Conservation (phyloP, 1,140 invertebrate genomes). For the Listronotus oregonensis region DNA sequence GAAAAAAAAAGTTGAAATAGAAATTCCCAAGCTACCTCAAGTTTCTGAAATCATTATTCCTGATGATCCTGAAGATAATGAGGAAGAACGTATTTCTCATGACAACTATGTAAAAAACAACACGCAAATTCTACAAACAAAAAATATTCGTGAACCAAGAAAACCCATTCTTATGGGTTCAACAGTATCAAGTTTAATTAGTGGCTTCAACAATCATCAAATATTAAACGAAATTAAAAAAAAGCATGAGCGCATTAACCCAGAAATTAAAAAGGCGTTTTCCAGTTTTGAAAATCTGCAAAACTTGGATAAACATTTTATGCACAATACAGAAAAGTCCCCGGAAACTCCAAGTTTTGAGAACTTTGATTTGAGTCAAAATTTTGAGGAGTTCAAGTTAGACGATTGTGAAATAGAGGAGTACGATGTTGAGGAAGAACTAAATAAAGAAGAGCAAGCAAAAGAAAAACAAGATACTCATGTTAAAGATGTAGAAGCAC, state of each 20-base stretch:
- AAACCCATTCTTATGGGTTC: constrained; percentile 59
- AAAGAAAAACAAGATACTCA: constrained; percentile 41
- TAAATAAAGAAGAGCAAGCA: constrained; percentile 35
- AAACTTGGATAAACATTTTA: constrained; percentile 50
- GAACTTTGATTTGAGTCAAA: constrained; percentile 72
- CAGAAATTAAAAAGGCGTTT: constrained; percentile 45
- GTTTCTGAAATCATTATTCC: constrained; percentile 67
- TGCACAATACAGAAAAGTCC: constrained; percentile 45
- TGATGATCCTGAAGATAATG: constrained; percentile 59
- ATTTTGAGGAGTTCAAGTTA: constrained; percentile 80
- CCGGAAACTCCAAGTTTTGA: constrained; percentile 47
- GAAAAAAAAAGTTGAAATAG: constrained; percentile 59
- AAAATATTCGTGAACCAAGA: constrained; percentile 27
- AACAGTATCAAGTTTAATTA: constrained; percentile 64
- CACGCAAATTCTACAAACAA: constrained; percentile 50
- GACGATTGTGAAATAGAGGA: constrained; percentile 72
- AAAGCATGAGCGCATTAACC: constrained; percentile 42
- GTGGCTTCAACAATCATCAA: constrained; percentile 62
- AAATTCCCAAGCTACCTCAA: constrained; percentile 66
- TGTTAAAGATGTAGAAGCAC: constrained; percentile 18
- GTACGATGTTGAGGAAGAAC: constrained; percentile 45
- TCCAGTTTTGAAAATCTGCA: constrained; percentile 53
- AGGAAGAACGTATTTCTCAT: constrained; percentile 49
- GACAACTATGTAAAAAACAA: constrained; percentile 56
- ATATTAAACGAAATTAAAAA: constrained; percentile 49